Evolutionary conservation across 2,888 invertebrate genomes (phyloP), one percentile per base, ranked within the genome.

Genomic region (Tachina lurida): DNA sequence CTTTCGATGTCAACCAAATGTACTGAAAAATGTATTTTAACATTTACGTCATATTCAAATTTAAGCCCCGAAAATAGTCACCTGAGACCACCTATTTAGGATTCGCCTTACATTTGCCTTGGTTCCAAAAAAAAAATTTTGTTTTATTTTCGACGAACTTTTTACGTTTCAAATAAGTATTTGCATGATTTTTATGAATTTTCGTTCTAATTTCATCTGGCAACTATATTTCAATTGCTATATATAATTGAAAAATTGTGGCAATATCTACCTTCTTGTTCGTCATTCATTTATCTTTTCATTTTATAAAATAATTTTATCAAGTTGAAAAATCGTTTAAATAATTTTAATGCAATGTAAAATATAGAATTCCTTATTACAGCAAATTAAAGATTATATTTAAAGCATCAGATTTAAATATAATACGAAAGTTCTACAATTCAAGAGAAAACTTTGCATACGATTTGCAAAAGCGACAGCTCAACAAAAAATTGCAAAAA

Each of bases 201-300:
- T 31, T 31, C 4, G 31, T 31, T 3, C 31, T 0, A 31, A 31
- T 31, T 31, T 31, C 4, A 31, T 31, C 31, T 31, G 31, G 31
- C 31, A n/a, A 58, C 56, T 43, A 8, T 39, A 15, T 13, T 5
- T 13, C 22, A 13, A 5, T 31, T 31, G 1, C n/a, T 63, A 2
- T 31, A 19, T 58, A 49, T 47, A 13, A 3, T 8, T n/a, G 49
- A 13, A 19, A 13, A 15, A 43, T 31, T 31, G 15, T 75, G 84
- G 84, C 71, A 84, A 45, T 54, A 54, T 47, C 49, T 62, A 43
- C 13, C 68, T 9, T 62, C 19, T 73, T 52, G 54, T 84, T 81
- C 81, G 84, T 81, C 84, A 85, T 85, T 85, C 62, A 85, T 81
- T 85, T 77, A 73, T 73, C 54, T 81, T 78, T 85, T 67, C 74